Evolutionary conservation across 1,140 invertebrate species (phyloP).

Genomic region (Lasaia peninsularis): DNA sequence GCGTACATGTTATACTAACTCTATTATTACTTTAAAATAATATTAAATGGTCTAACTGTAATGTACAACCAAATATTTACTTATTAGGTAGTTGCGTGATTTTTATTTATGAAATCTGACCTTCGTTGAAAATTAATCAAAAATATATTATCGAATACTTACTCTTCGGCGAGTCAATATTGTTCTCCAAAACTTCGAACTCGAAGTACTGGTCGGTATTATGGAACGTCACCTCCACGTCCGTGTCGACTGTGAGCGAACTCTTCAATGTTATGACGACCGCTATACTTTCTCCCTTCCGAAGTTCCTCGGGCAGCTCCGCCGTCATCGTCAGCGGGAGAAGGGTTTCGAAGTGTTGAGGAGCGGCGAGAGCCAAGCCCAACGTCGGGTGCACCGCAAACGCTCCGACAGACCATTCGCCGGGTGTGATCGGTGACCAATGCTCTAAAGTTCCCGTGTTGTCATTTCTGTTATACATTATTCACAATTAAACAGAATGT

Average conservation of each 20-base stretch:
- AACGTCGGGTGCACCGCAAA: constrained; percentile 92
- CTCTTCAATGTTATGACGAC: constrained; percentile 96
- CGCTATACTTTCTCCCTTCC: constrained; percentile 93
- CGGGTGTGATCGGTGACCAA: constrained; percentile 91
- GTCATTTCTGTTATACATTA: constrained; percentile 52
- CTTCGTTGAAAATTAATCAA: too few species aligned
- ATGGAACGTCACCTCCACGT: constrained; percentile 90
- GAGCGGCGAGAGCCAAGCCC: constrained; percentile 88
- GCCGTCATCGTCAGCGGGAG: constrained; percentile 72
- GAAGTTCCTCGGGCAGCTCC: constrained; percentile 93
- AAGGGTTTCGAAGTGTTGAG: constrained; percentile 89
- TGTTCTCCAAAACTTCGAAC: constrained; percentile 81
- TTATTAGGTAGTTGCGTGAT: too few species aligned
- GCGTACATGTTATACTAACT: too few species aligned
- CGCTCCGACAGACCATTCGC: constrained; percentile 94
- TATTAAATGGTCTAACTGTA: too few species aligned
- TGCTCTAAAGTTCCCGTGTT: constrained; percentile 78
- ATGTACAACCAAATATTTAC: too few species aligned
- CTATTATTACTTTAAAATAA: too few species aligned
- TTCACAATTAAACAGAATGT: too few species aligned
- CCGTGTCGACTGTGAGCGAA: constrained; percentile 88
- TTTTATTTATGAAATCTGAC: too few species aligned
- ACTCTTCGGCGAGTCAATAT: constrained; percentile 73
- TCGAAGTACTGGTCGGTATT: constrained; percentile 90
- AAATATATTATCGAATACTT: constrained; percentile 29